phyloP scores from a whole-genome alignment of 2,797 vertebrate species.

The Podarcis lilfordi region DNA sequence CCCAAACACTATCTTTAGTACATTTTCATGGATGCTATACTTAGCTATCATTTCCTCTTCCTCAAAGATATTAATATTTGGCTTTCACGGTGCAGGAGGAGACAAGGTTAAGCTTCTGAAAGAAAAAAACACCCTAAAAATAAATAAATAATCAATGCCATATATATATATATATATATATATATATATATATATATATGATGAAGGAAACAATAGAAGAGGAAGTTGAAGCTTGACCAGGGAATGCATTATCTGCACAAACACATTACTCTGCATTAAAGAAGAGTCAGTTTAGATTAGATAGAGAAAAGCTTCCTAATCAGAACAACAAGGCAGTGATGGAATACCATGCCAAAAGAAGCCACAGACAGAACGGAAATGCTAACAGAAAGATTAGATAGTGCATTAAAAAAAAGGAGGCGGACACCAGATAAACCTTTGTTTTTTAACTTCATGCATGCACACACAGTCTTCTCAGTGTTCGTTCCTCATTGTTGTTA shows the following conservation, averaged over 20 bases:
- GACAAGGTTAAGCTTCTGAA: slow-evolving; percentile 33
- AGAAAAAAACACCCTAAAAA: not conserved
- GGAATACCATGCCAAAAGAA: slow-evolving; percentile 69
- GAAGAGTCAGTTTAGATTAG: slow-evolving; percentile 65
- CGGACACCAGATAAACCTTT: slow-evolving; percentile 56
- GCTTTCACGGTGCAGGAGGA: slow-evolving; percentile 37
- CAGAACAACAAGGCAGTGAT: slow-evolving; percentile 65
- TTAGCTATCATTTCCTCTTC: slow-evolving; percentile 61
- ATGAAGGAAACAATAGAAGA: slow-evolving; percentile 55
- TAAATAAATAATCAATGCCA: slow-evolving; percentile 23
- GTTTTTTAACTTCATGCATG: slow-evolving; percentile 7
- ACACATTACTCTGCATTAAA: slow-evolving; percentile 62
- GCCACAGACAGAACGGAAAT: slow-evolving; percentile 70
- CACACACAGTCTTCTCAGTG: slow-evolving; percentile 7
- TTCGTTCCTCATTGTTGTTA: not conserved
- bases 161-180: too few species aligned
- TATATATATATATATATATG: slow-evolving; percentile 58
- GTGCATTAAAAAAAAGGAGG: slow-evolving; percentile 63
- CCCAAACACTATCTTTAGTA: slow-evolving; percentile 53
- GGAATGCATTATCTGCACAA: slow-evolving; percentile 57
- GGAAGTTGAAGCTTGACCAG: slow-evolving; percentile 38
- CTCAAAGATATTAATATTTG: slow-evolving; percentile 65
- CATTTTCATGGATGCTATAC: slow-evolving; percentile 61
- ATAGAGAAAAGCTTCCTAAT: slow-evolving; percentile 70
- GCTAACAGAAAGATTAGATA: slow-evolving; percentile 77